Evolutionary conservation across 2,113 vertebrate genomes (phyloP).

Genomic region (Brachyhypopomus gauderio): DNA sequence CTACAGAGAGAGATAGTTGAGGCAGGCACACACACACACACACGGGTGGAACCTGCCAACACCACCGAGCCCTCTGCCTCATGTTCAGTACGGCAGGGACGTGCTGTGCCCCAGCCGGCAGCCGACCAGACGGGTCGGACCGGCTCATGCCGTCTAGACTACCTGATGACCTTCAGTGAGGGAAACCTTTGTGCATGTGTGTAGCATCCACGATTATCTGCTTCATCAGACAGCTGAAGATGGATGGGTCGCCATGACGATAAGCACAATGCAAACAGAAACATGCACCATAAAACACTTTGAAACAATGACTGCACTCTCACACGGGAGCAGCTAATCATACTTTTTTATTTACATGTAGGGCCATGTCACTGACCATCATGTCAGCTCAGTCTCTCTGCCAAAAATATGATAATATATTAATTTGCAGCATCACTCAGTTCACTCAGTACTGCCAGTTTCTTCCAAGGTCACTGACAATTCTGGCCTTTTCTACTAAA

Average conservation of each 20-base stretch:
- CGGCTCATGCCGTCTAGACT: conserved; percentile 52
- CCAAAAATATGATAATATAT: too few species aligned
- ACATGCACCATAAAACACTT: background rate
- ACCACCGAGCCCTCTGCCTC: conserved; percentile 17
- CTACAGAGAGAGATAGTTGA: conserved; percentile 34
- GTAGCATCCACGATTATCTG: conserved; percentile 45
- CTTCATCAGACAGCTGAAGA: conserved; percentile 40
- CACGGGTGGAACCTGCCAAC: conserved; percentile 35
- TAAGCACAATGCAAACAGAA: background rate
- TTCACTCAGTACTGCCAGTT: too few species aligned
- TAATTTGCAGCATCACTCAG: too few species aligned
- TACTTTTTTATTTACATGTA: background rate
- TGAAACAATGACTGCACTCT: background rate
- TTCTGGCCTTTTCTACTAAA: too few species aligned
- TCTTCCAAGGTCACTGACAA: too few species aligned
- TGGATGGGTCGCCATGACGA: conserved; percentile 22
- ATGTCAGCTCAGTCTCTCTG: too few species aligned
- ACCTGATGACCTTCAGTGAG: conserved; percentile 44
- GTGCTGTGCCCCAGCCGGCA: background rate
- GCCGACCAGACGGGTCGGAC: conserved; percentile 38
- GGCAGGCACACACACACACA: conserved; percentile 41
- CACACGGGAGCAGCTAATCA: background rate
- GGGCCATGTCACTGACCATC: too few species aligned
- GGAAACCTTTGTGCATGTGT: conserved; percentile 44
- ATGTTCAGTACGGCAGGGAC: conserved; percentile 10